Percentiles rank a stretch among this genome's conserved stretches.
Conservation (phyloP, 2,113 vertebrate species). For the Miniopterus natalensis region DNA sequence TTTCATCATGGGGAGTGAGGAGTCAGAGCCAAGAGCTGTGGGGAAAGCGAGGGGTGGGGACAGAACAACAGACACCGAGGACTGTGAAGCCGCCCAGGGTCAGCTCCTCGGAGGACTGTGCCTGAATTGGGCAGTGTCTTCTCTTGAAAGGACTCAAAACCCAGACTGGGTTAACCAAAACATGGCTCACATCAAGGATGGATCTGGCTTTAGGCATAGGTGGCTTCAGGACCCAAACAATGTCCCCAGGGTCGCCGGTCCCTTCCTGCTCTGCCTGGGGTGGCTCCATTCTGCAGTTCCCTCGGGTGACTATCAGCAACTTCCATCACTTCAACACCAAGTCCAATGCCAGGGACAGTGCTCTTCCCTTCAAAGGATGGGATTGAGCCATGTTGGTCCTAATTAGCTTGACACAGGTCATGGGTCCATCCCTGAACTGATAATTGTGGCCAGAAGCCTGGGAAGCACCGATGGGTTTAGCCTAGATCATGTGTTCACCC, state of each 20-base stretch:
- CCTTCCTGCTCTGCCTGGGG: not conserved
- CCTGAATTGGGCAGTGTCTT: not conserved
- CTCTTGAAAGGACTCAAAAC: not conserved
- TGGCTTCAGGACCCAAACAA: not conserved
- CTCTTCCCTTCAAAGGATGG: not conserved
- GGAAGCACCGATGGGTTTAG: too few species aligned
- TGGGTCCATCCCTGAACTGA: not conserved
- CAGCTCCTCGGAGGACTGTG: not conserved
- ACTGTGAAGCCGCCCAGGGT: not conserved
- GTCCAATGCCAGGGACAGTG: not conserved
- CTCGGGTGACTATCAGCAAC: not conserved
- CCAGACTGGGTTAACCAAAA: not conserved
- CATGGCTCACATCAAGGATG: fast-evolving
- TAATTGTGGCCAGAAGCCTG: not conserved
- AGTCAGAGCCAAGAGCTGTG: not conserved
- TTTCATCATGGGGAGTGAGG: not conserved
- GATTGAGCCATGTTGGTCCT: not conserved
- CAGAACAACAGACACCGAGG: not conserved
- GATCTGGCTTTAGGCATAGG: not conserved
- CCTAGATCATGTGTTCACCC: not conserved
- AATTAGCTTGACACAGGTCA: not conserved
- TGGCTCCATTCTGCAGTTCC: not conserved
- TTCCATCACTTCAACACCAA: not conserved
- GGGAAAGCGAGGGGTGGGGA: not conserved
- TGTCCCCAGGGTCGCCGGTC: not conserved